Evolutionary conservation across 1,140 invertebrate genomes (phyloP), one percentile per base, ranked within the genome.

Genomic region (Holcopasites calliopsidis): DNA sequence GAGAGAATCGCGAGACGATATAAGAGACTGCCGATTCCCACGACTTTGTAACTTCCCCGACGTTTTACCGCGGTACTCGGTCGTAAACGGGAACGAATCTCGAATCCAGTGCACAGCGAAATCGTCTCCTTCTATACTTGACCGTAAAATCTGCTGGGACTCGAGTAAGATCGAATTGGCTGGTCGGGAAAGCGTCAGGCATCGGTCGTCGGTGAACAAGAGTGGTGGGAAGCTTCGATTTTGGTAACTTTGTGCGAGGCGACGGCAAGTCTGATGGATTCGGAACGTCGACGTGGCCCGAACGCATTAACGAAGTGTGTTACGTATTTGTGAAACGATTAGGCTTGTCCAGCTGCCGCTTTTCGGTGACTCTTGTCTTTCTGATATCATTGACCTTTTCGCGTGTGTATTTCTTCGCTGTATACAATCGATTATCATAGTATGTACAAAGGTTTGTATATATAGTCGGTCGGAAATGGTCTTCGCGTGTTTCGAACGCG

Each of bases 231-330:
- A n/a, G n/a, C n/a, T n/a, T n/a, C n/a, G n/a, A n/a, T n/a, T n/a
- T n/a, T n/a, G n/a, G n/a, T n/a, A n/a, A n/a, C n/a, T n/a, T n/a
- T n/a, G n/a, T n/a, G n/a, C n/a, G n/a, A n/a, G n/a, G n/a, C n/a
- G n/a, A n/a, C n/a, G n/a, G n/a, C n/a, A n/a, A n/a, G n/a, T n/a
- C n/a, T n/a, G 18, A 44, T 7, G 38, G 62, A 54, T 1, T 23
- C 33, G 23, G 11, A 38, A 18, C 38, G 21, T 23, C 5, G n/a
- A 47, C 23, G 33, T 6, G 49, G 40, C 35, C 38, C 47, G 31
- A 28, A n/a, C 23, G 31, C 31, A 18, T 58, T 69, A 69, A 40
- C 65, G 65, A 23, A 26, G n/a, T n/a, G n/a, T n/a, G n/a, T n/a
- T n/a, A n/a, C n/a, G n/a, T n/a, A n/a, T n/a, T n/a, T n/a, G n/a